Conservation (phyloP, 2,113 vertebrate genomes). For the Mesoclemmys tuberculata region DNA sequence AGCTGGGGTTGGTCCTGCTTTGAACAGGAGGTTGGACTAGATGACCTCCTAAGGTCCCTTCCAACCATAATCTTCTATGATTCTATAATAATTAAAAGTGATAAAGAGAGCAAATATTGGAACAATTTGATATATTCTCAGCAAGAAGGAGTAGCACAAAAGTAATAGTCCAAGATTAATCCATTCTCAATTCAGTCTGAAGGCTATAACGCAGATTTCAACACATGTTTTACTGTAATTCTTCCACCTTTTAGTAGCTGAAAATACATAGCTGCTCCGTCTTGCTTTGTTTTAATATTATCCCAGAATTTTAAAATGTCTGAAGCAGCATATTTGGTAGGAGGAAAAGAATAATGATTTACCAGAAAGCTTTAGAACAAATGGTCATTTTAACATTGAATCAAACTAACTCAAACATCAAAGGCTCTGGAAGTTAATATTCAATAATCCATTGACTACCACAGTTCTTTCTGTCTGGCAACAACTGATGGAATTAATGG, state of each 20-base stretch:
- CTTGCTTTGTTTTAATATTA: background rate
- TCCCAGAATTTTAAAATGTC: background rate
- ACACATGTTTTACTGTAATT: background rate
- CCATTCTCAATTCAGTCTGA: background rate
- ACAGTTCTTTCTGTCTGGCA: conserved; percentile 31
- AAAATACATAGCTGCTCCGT: background rate
- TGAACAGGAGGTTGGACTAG: no score
- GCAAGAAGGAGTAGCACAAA: background rate
- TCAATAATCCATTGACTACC: conserved; percentile 11
- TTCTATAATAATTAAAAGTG: background rate
- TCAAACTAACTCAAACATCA: conserved; percentile 15
- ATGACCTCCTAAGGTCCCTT: no score
- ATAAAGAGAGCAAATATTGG: background rate
- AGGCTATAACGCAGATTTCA: background rate
- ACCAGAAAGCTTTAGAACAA: conserved; percentile 12
- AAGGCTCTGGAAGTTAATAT: conserved; percentile 36
- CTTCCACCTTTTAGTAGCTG: background rate
- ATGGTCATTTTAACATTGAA: background rate
- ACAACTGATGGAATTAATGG: conserved; percentile 38
- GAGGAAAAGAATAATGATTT: background rate
- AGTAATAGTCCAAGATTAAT: background rate
- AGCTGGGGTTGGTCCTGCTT: no score
- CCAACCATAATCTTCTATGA: no score
- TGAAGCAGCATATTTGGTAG: background rate
- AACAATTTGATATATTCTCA: background rate